A percentile compares a stretch with the other conserved stretches of the same genome.
Conservation (phyloP, 2,113 vertebrate genomes). For the Notarius lentiginosus region DNA sequence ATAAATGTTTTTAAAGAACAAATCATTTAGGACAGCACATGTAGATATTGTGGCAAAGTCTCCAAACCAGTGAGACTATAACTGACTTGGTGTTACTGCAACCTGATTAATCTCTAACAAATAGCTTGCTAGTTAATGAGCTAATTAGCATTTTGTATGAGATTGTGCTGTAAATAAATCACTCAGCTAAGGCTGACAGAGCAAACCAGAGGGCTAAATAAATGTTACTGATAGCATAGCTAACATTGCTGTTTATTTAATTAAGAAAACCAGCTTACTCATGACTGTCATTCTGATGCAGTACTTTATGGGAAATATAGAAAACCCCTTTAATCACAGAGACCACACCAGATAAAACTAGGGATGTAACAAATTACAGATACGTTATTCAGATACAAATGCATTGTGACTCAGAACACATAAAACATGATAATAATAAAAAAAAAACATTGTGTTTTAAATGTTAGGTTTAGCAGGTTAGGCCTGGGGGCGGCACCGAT, state of each 20-base stretch:
- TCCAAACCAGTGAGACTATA: background rate
- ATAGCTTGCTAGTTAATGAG: background rate
- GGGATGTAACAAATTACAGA: background rate
- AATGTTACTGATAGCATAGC: background rate
- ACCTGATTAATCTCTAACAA: background rate
- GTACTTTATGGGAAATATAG: background rate
- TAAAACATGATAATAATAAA: background rate
- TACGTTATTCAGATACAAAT: background rate
- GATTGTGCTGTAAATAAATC: conserved; percentile 2
- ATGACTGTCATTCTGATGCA: background rate
- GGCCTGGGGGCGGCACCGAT: too few species aligned
- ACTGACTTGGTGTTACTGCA: background rate
- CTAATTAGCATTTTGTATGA: background rate
- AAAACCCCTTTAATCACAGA: background rate
- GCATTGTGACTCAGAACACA: background rate
- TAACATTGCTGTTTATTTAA: background rate
- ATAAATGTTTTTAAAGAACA: background rate
- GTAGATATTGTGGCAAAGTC: background rate
- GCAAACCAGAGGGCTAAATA: background rate
- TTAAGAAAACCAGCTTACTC: background rate
- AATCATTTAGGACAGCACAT: background rate
- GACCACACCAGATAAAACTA: background rate
- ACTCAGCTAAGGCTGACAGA: background rate
- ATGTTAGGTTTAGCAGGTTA: too few species aligned
- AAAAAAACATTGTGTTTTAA: too few species aligned